phyloP scores from a whole-genome alignment of 1,140 invertebrate genomes.

The Mylabris phalerata region DNA sequence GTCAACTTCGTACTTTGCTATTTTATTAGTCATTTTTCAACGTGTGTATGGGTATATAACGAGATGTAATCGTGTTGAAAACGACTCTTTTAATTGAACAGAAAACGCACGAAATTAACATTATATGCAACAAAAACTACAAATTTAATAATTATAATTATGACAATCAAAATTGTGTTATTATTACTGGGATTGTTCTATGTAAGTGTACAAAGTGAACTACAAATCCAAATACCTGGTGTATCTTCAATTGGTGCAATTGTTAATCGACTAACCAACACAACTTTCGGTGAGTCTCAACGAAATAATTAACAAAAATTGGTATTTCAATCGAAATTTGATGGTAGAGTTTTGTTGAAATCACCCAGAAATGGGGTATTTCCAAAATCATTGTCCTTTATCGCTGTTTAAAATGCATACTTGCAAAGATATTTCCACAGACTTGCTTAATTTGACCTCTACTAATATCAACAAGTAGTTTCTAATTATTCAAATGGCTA shows the following conservation, averaged over 20 bases:
- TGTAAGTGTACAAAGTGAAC: not conserved
- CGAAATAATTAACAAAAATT: not conserved
- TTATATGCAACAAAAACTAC: not conserved
- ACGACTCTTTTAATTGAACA: not conserved
- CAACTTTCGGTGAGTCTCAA: conserved; percentile 11
- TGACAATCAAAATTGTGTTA: not conserved
- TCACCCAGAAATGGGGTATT: too few species aligned
- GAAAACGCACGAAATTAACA: not conserved
- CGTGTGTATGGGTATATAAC: too few species aligned
- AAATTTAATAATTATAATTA: not conserved
- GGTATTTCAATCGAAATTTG: too few species aligned
- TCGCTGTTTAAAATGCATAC: too few species aligned
- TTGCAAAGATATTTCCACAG: too few species aligned
- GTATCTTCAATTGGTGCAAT: not conserved
- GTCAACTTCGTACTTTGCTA: conserved; percentile 5
- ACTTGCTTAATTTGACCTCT: too few species aligned
- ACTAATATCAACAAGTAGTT: too few species aligned
- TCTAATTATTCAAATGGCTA: too few species aligned
- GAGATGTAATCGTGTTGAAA: not conserved
- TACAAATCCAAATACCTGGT: not conserved
- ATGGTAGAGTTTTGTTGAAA: too few species aligned
- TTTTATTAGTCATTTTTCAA: not conserved
- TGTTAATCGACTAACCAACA: conserved; percentile 16
- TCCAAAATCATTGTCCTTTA: too few species aligned
- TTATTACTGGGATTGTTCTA: not conserved